phyloP scores from a whole-genome alignment of 2,113 vertebrate genomes.

The Gallinago undulata region DNA sequence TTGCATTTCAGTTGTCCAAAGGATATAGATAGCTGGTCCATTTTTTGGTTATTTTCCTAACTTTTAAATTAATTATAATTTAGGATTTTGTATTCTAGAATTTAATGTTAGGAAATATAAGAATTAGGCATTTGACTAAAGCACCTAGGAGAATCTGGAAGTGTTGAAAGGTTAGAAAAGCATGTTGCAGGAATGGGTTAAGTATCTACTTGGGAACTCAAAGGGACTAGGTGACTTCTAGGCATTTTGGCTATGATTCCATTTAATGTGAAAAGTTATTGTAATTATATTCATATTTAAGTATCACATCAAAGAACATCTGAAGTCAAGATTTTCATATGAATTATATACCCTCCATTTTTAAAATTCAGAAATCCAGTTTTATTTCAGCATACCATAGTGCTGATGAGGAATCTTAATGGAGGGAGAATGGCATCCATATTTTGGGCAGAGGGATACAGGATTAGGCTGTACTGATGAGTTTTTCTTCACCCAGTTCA shows the following conservation, averaged over 20 bases:
- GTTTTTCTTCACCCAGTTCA: neutral
- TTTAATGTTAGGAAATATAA: neutral
- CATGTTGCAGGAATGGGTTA: neutral
- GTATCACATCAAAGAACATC: neutral
- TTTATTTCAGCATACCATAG: neutral
- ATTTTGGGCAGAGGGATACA: neutral
- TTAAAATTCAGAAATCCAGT: neutral
- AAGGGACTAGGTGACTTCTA: neutral
- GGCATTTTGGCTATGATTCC: neutral
- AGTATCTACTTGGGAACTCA: neutral
- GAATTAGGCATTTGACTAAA: neutral
- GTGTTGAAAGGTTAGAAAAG: neutral
- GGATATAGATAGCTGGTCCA: accelerated
- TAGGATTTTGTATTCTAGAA: neutral
- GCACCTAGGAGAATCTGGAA: neutral
- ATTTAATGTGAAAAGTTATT: neutral
- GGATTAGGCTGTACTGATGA: neutral
- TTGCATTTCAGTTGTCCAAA: neutral
- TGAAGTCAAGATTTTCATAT: accelerated
- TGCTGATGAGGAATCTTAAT: too few relatives aligned
- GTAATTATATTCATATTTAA: neutral
- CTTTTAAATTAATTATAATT: neutral
- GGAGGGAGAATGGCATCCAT: neutral
- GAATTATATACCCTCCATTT: neutral
- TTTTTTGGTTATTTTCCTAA: neutral